Base-by-base conservation (phyloP, 2,113 vertebrate genomes). In the Miniopterus natalensis region DNA sequence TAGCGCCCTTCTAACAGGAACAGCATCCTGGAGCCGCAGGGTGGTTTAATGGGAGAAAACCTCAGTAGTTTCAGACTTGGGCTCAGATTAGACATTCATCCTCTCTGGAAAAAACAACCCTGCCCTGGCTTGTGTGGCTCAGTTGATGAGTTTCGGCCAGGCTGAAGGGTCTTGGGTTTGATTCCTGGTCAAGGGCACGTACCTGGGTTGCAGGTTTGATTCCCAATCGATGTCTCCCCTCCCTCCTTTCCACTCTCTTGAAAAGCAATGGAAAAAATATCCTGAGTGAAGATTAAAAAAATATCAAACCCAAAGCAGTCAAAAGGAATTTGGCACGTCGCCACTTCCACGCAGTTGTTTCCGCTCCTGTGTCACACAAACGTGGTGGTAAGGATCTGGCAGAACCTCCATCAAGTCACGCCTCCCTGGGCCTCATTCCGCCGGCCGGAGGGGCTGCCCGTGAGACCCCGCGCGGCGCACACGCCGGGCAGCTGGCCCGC, bases 391-490 rank as follows among this genome's bases (percentile, higher is more conserved):
- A n/a, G 84, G 40, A 18, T 7, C 27, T 51, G 47, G 89, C 31
- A 40, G 86, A 74, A 47, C 42, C 27, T 40, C 68, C 36, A 8
- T 6, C 45, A n/a, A 47, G 40, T 68, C 68, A 29, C 25, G 53
- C 1, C 8, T 18, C 45, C 49, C 89, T 7, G 51, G 45, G 40
- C 36, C 40, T n/a, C 1, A 9, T 21, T 14, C 25, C 11, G 29
- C 25, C 9, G 59, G 77, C 29, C 23, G n/a, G n/a, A 45, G 18
- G 18, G 13, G 18, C 6, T 3, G 71, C 45, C 8, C 14, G 59
- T 17, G 1, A 13, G 7, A 21, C 40, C 36, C 12, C 0, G 51
- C 3, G 8, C 20, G 8, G 47, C 11, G 9, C 45, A 9, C 47
- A 0, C 8, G 36, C 8, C 1, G 57, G 14, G 55, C 47, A 27